Percentiles rank a stretch among this genome's conserved stretches.
Evolutionary conservation across 1,140 invertebrate genomes (phyloP).

Genomic region (Galendromus occidentalis): DNA sequence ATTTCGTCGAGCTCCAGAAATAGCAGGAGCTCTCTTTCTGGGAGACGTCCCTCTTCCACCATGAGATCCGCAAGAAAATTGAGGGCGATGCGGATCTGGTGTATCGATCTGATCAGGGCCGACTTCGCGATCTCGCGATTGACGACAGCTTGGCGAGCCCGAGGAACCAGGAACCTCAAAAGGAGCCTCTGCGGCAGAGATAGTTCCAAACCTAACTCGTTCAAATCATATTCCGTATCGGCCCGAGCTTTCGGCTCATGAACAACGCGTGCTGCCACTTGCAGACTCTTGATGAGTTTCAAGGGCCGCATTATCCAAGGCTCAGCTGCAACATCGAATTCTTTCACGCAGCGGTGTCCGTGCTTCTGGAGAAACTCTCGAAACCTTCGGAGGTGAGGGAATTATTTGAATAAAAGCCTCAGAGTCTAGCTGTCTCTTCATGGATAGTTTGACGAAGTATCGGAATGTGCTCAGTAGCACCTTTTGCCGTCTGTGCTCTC

Average conservation of each 20-base stretch:
- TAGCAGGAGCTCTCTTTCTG: constrained; percentile 42
- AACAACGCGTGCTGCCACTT: constrained; percentile 22
- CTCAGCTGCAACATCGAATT: constrained; percentile 45
- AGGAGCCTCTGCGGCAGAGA: background rate
- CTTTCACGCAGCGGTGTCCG: constrained; percentile 49
- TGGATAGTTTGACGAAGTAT: too few species aligned
- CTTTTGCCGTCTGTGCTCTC: constrained; percentile 29
- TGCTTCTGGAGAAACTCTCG: constrained; percentile 43
- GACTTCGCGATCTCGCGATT: constrained; percentile 19
- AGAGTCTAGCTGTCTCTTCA: too few species aligned
- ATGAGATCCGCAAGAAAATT: constrained; percentile 37
- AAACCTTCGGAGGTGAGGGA: constrained; percentile 25
- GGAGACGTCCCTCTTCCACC: constrained; percentile 40
- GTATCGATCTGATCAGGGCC: constrained; percentile 26
- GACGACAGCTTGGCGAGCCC: background rate
- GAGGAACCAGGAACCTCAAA: background rate
- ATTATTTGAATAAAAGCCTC: background rate
- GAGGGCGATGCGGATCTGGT: constrained; percentile 41
- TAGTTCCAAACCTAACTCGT: background rate
- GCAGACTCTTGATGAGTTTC: constrained; percentile 40
- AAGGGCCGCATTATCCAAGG: constrained; percentile 44
- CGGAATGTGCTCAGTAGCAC: background rate
- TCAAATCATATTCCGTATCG: background rate
- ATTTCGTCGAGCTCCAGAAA: constrained; percentile 47
- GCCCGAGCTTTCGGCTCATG: background rate